These are phyloP conservation scores for Gonatopus flavifemur DNA, from an alignment of 1,140 invertebrate genomes.

Conservation along the genomic window DNA sequence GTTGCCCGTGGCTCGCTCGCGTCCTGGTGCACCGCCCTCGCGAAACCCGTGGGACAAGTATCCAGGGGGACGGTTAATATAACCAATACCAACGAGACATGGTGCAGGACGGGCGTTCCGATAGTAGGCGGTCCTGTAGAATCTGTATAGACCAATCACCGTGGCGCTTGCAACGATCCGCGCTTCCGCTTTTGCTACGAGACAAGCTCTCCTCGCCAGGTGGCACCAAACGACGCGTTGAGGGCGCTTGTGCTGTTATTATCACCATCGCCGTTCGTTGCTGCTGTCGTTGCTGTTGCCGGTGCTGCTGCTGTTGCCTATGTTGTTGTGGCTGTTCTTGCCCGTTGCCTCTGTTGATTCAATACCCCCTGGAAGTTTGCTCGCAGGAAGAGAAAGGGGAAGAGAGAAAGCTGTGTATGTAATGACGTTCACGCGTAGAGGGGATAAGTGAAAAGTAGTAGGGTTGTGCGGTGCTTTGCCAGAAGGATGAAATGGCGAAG, in stretches of 20 bases:
- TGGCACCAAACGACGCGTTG: slow-evolving; percentile 9
- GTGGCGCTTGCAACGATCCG: slow-evolving; percentile 1
- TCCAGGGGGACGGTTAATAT: slow-evolving; percentile 27
- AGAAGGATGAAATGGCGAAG: too few relatives aligned
- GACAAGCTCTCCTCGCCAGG: slow-evolving; percentile 12
- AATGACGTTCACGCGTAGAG: not conserved
- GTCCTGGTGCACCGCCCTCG: slow-evolving; percentile 43
- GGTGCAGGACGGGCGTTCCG: slow-evolving; percentile 30
- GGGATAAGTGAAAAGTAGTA: not conserved
- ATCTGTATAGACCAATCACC: slow-evolving; percentile 26
- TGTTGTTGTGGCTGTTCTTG: not conserved
- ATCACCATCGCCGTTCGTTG: slow-evolving; percentile 11
- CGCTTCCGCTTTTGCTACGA: not conserved
- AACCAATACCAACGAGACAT: slow-evolving; percentile 32
- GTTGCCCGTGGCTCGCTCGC: slow-evolving; percentile 18
- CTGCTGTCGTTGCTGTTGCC: not conserved
- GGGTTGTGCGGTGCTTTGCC: not conserved
- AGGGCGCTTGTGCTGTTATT: not conserved
- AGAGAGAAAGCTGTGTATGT: too few relatives aligned
- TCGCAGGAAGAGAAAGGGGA: not conserved
- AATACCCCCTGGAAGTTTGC: too few relatives aligned
- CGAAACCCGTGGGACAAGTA: slow-evolving; percentile 42
- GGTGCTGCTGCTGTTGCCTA: not conserved
- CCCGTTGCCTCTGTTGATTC: slow-evolving; percentile 9
- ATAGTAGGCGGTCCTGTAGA: slow-evolving; percentile 27